phyloP scores from a whole-genome alignment of 30 jellyfish, hydroid and myxozoan genomes.

The Aurelia coerulea region DNA sequence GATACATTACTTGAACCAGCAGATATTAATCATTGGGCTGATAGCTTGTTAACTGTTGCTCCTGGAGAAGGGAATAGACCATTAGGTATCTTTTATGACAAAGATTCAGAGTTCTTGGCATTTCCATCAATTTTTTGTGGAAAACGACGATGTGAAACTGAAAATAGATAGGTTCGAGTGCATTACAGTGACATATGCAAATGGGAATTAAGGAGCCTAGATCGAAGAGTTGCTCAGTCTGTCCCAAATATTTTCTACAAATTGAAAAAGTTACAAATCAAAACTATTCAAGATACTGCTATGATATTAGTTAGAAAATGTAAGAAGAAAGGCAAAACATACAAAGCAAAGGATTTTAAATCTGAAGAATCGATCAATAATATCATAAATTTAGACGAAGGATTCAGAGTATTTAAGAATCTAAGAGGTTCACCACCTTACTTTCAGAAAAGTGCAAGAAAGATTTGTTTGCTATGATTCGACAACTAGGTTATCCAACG shows the following conservation, averaged over 20 bases:
- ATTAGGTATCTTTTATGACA: constrained; percentile 18
- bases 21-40: background rate
- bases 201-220: constrained; percentile 46
- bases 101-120: constrained; percentile 27
- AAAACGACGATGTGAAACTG: background rate
- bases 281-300: constrained; percentile 36
- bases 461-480: constrained; percentile 46
- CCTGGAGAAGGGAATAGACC: constrained; percentile 58
- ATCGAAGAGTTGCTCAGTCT: constrained; percentile 38
- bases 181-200: constrained; percentile 32
- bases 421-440: constrained; percentile 52
- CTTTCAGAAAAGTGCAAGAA: constrained; percentile 40
- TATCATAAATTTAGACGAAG: constrained; percentile 28
- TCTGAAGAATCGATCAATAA: background rate
- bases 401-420: constrained; percentile 20
- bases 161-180: background rate
- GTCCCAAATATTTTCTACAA: constrained; percentile 34
- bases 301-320: constrained; percentile 30
- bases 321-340: background rate
- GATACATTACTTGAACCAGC: constrained; percentile 29
- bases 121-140: constrained; percentile 57
- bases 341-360: constrained; percentile 27
- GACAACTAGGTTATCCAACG: constrained; percentile 43
- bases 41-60: constrained; percentile 9
- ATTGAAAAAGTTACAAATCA: constrained; percentile 31